phyloP scores from a whole-genome alignment of 2,888 invertebrate species.

The Lampropteryx suffumata region DNA sequence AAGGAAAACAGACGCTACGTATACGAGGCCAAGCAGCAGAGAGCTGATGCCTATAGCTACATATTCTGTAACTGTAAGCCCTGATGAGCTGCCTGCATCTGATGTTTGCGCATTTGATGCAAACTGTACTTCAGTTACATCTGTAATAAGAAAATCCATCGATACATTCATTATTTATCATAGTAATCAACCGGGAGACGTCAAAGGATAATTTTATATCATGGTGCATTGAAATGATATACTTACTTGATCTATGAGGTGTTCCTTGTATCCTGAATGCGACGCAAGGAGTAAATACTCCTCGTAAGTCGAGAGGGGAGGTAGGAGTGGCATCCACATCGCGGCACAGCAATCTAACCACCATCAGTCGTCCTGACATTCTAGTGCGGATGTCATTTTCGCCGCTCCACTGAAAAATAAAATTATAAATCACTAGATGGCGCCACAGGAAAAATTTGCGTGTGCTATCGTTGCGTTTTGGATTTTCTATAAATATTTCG shows the following conservation, averaged over 20 bases:
- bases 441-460: too few relatives aligned
- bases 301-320: constrained; percentile 77
- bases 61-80: constrained; percentile 89
- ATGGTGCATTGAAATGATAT: not conserved
- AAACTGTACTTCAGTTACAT: constrained; percentile 91
- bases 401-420: constrained; percentile 89
- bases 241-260: constrained; percentile 85
- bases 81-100: constrained; percentile 78
- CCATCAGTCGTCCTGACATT: constrained; percentile 91
- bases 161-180: too few relatives aligned
- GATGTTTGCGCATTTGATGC: constrained; percentile 85
- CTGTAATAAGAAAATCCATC: constrained; percentile 66
- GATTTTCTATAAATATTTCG: too few relatives aligned
- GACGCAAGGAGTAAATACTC: constrained; percentile 92
- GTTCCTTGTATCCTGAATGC: constrained; percentile 93
- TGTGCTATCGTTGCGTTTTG: too few relatives aligned
- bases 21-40: constrained; percentile 92
- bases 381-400: constrained; percentile 88
- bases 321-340: constrained; percentile 84
- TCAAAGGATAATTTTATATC: not conserved
- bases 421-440: too few relatives aligned
- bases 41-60: constrained; percentile 93
- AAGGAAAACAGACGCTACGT: constrained; percentile 92
- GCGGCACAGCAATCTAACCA: constrained; percentile 90
- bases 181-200: too few relatives aligned